phyloP scores from a whole-genome alignment of 2,797 vertebrate genomes.

The Propithecus perrieri region DNA sequence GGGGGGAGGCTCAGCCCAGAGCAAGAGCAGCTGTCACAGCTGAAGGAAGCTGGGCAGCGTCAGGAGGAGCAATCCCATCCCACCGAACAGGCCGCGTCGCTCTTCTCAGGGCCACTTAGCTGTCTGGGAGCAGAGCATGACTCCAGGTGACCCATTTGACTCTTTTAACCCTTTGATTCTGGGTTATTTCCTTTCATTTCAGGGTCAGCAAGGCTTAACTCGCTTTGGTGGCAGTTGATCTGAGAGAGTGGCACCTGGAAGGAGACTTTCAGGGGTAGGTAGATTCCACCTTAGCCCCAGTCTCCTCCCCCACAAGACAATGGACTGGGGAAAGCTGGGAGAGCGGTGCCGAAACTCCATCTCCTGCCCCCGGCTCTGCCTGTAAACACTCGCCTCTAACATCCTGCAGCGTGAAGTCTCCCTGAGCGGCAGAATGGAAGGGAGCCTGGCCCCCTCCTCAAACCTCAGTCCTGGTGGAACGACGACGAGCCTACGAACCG shows the following conservation, averaged over 20 bases:
- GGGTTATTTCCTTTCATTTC: background rate
- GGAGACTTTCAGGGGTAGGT: background rate
- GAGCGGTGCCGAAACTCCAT: background rate
- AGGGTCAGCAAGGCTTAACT: background rate
- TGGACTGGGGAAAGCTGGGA: background rate
- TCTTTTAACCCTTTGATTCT: background rate
- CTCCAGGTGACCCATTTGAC: background rate
- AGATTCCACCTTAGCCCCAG: rapidly evolving
- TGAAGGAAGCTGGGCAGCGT: background rate
- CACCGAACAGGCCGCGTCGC: background rate
- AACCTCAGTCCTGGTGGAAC: constrained; percentile 77
- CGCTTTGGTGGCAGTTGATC: background rate
- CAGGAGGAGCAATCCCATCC: no score
- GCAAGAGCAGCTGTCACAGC: background rate
- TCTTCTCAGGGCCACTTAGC: background rate
- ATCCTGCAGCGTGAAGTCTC: constrained; percentile 76
- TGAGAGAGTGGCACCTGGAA: background rate
- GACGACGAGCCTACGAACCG: constrained; percentile 80
- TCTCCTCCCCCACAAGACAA: background rate
- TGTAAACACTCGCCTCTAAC: constrained; percentile 69
- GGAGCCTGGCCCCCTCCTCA: constrained; percentile 83
- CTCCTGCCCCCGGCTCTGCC: background rate
- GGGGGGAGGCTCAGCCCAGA: background rate
- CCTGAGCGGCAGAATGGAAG: constrained; percentile 74
- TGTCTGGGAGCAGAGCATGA: background rate